Percentiles rank a stretch among this genome's conserved stretches.
Conservation (phyloP, 2,797 vertebrate species). For the Buphagus erythrorhynchus region DNA sequence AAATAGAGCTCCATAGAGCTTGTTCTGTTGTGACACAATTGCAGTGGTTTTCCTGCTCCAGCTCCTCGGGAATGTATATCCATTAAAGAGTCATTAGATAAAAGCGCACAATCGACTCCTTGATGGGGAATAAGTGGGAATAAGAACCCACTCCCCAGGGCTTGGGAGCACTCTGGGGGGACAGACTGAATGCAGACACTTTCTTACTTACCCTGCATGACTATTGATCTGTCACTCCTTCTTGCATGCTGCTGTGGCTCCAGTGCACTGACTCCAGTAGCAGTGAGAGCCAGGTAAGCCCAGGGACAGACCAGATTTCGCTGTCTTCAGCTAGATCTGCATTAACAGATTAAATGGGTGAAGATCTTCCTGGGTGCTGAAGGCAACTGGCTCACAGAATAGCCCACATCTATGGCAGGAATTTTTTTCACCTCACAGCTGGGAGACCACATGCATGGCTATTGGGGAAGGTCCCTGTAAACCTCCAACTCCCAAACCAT, state of each 20-base stretch:
- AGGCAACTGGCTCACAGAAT: neutral
- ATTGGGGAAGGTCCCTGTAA: neutral
- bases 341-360: neutral
- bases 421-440: fast-evolving
- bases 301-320: fast-evolving
- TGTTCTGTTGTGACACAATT: neutral
- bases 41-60: neutral
- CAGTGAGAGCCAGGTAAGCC: neutral
- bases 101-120: neutral
- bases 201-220: neutral
- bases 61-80: neutral
- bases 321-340: neutral
- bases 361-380: neutral
- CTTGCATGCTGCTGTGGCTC: neutral
- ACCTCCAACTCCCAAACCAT: neutral
- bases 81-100: slow-evolving; percentile 5
- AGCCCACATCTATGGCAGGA: neutral
- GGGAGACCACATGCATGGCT: fast-evolving
- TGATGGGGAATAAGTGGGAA: neutral
- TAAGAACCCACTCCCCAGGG: neutral
- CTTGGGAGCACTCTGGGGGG: neutral
- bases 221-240: neutral
- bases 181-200: neutral
- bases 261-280: neutral
- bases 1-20: neutral